Evolutionary conservation across 2,888 invertebrate species (phyloP).

Genomic region (Diaprepes abbreviatus): DNA sequence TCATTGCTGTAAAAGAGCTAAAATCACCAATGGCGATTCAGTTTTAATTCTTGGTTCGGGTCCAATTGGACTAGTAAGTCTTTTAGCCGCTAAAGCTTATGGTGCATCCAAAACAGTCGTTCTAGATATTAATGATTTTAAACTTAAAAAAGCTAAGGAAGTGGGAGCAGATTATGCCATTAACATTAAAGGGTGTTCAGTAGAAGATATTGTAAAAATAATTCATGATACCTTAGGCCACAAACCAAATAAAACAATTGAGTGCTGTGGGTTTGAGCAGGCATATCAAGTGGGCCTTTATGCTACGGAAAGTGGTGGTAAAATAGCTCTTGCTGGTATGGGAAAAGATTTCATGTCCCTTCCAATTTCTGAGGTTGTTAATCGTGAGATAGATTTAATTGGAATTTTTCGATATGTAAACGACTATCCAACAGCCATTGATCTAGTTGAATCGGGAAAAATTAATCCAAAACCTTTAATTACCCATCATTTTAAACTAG

Average conservation of each 20-base stretch:
- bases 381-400: conserved; percentile 89
- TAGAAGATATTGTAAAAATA: conserved; percentile 72
- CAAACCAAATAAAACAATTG: conserved; percentile 82
- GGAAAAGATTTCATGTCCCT: conserved; percentile 83
- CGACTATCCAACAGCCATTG: conserved; percentile 84
- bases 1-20: conserved; percentile 89
- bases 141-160: conserved; percentile 79
- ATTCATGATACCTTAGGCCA: conserved; percentile 74
- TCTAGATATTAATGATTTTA: conserved; percentile 74
- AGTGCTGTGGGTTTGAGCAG: conserved; percentile 88
- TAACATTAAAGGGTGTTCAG: conserved; percentile 71
- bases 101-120: conserved; percentile 84
- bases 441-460: conserved; percentile 81
- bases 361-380: conserved; percentile 84
- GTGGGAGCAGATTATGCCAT: conserved; percentile 83
- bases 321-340: conserved; percentile 88
- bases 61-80: conserved; percentile 86
- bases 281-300: conserved; percentile 79
- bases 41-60: conserved; percentile 88
- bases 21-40: conserved; percentile 77
- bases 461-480: conserved; percentile 86
- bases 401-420: conserved; percentile 95
- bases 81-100: conserved; percentile 85
- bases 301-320: conserved; percentile 89
- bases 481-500: conserved; percentile 84